A percentile compares a stretch with the other conserved stretches of the same genome.
Conservation (phyloP, 2,113 vertebrate species). For the Cyprinus carpio region DNA sequence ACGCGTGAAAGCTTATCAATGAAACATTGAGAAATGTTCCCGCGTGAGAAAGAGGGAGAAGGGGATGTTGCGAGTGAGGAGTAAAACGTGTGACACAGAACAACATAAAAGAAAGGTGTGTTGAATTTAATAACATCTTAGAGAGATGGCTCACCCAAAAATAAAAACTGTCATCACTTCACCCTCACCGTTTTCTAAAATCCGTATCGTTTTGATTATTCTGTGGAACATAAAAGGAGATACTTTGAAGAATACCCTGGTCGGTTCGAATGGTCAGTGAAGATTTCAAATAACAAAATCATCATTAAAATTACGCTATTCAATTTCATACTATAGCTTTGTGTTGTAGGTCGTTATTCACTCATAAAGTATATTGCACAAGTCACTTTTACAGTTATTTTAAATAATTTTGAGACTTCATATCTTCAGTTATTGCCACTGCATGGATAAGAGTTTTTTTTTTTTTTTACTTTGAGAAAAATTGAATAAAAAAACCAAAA, state of each 20-base stretch:
- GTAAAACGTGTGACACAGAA: neutral
- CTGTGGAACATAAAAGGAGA: neutral
- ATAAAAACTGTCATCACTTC: neutral
- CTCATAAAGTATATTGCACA: neutral
- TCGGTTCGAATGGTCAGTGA: neutral
- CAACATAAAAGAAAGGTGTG: neutral
- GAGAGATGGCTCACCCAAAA: neutral
- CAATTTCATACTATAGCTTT: neutral
- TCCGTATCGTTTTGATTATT: neutral
- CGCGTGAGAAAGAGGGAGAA: conserved; percentile 45
- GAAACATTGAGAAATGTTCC: conserved; percentile 40
- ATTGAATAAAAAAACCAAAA: too few species aligned
- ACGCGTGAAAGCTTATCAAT: conserved; percentile 17
- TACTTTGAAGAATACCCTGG: neutral
- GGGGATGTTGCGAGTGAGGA: neutral
- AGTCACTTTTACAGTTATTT: too few species aligned
- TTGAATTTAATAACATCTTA: neutral
- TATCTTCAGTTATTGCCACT: too few species aligned
- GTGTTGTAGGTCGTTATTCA: neutral
- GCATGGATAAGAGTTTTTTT: too few species aligned
- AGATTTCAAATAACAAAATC: neutral
- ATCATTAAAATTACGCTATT: neutral
- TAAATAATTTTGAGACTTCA: too few species aligned
- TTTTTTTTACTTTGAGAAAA: too few species aligned
- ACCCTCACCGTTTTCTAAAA: neutral